Evolutionary conservation across 1,140 invertebrate species (phyloP).

Genomic region (Pseudomyrmex cubaensis): DNA sequence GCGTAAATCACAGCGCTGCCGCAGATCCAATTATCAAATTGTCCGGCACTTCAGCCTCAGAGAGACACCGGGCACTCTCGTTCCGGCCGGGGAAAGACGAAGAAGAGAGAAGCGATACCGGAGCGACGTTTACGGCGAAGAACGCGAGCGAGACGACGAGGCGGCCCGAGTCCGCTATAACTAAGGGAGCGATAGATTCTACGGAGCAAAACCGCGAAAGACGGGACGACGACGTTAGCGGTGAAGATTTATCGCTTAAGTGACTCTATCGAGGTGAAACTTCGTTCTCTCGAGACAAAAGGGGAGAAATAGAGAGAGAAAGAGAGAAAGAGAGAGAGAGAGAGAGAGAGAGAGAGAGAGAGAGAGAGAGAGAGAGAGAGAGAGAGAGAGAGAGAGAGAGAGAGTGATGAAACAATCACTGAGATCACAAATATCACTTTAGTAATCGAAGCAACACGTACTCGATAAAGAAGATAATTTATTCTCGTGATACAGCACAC

Average conservation of each 20-base stretch:
- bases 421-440: too few species aligned
- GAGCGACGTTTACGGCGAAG: slow-evolving; percentile 53
- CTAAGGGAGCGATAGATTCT: slow-evolving; percentile 74
- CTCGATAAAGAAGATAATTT: too few species aligned
- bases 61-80: slow-evolving; percentile 45
- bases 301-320: background rate
- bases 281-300: background rate
- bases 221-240: slow-evolving; percentile 71
- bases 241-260: slow-evolving; percentile 78
- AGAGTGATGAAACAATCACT: background rate
- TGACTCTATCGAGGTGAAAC: slow-evolving; percentile 47
- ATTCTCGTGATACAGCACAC: too few species aligned
- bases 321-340: background rate
- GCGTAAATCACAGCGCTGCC: slow-evolving; percentile 79
- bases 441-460: too few species aligned
- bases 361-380: background rate
- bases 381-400: background rate
- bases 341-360: slow-evolving; percentile 5
- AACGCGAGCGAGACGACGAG: slow-evolving; percentile 33
- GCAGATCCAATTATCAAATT: slow-evolving; percentile 84
- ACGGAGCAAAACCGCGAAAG: slow-evolving; percentile 77
- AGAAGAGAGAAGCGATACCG: slow-evolving; percentile 23
- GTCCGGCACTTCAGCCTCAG: slow-evolving; percentile 74
- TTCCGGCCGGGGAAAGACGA: slow-evolving; percentile 23
- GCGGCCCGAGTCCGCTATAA: slow-evolving; percentile 64